Conservation (phyloP, 2,797 vertebrate genomes). For the Dromococcyx pavoninus region DNA sequence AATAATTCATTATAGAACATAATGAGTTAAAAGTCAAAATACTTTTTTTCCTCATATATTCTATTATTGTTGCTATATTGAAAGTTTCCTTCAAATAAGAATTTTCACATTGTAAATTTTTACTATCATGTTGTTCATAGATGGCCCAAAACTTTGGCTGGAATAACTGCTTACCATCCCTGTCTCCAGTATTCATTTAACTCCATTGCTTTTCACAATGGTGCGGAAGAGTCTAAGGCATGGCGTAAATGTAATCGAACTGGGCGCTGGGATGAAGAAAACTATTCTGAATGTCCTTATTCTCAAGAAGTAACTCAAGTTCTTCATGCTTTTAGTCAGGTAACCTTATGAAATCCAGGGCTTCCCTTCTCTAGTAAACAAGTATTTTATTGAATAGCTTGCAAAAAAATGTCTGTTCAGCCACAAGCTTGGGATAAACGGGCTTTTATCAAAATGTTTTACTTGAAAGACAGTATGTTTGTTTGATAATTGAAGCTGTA, state of each 20-base stretch:
- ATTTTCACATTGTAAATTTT: neutral
- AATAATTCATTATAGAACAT: neutral
- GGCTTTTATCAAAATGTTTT: neutral
- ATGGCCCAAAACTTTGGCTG: constrained; percentile 90
- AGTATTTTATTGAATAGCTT: neutral
- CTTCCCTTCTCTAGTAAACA: neutral
- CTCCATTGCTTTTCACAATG: constrained; percentile 67
- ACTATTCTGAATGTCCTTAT: constrained; percentile 88
- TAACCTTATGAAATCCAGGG: constrained; percentile 32
- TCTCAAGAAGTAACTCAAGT: constrained; percentile 85
- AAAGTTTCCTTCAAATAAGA: neutral
- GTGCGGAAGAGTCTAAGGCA: constrained; percentile 80
- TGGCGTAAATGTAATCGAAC: constrained; percentile 86
- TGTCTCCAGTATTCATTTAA: constrained; percentile 80
- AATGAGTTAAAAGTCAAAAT: neutral
- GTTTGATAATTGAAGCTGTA: neutral
- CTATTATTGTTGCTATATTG: neutral
- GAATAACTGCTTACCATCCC: constrained; percentile 84
- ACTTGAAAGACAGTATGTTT: neutral
- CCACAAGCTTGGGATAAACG: neutral
- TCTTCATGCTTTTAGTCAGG: constrained; percentile 89
- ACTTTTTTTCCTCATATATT: neutral
- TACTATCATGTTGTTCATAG: constrained; percentile 66
- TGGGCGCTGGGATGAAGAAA: constrained; percentile 87
- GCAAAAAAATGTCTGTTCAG: neutral